Percentiles rank a stretch among this genome's conserved stretches.
These are phyloP conservation scores for Athetis lepigone DNA, from an alignment of 2,888 invertebrate genomes.

Conservation along the genomic window DNA sequence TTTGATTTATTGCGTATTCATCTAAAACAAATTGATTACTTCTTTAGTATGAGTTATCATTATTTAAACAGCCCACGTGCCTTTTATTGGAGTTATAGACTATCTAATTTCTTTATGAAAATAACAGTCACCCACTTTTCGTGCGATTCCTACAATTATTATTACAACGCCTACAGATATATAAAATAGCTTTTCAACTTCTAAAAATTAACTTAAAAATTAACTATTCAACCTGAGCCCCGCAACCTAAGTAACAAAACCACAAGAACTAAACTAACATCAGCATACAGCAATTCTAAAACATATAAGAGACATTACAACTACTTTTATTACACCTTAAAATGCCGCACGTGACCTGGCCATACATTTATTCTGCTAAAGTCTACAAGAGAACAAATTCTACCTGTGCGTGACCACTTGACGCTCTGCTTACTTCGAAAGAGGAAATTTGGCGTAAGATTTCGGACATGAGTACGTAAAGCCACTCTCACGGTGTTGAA, in stretches of 20 bases:
- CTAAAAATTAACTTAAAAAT: no score
- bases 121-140: neutral
- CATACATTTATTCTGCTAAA: slow-evolving; percentile 29
- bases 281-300: neutral
- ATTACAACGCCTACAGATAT: neutral
- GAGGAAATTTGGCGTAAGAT: slow-evolving; percentile 42
- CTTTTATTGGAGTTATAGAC: neutral
- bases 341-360: slow-evolving; percentile 46
- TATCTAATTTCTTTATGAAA: neutral
- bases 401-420: slow-evolving; percentile 54
- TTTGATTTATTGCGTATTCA: no score
- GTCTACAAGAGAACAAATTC: slow-evolving; percentile 50
- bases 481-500: slow-evolving; percentile 1
- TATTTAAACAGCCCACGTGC: slow-evolving; percentile 4
- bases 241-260: no score
- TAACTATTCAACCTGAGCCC: no score
- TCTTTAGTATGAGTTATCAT: neutral
- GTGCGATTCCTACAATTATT: neutral
- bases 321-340: slow-evolving; percentile 37
- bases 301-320: slow-evolving; percentile 8
- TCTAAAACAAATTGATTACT: neutral
- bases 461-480: slow-evolving; percentile 36
- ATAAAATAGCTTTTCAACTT: no score
- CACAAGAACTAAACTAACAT: neutral
- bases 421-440: slow-evolving; percentile 43